Conservation (phyloP, 2,797 vertebrate genomes). For the Masticophis lateralis region DNA sequence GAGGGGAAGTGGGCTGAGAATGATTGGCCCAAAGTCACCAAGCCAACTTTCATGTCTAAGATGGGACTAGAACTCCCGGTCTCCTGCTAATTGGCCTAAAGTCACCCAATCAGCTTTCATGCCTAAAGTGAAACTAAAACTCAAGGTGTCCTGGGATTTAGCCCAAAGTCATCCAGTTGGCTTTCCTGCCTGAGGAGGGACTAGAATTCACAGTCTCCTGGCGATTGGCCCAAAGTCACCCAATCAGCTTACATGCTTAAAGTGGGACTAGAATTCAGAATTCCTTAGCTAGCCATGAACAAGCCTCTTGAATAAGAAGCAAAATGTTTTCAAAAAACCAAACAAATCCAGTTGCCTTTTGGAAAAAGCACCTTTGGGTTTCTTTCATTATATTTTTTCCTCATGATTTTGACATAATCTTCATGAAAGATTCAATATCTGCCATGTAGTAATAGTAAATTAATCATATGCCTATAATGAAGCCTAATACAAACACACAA, state of each 20-base stretch:
- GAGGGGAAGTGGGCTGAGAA: background rate
- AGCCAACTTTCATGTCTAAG: background rate
- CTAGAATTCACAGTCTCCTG: background rate
- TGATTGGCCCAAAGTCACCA: background rate
- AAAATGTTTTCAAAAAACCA: background rate
- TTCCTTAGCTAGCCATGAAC: background rate
- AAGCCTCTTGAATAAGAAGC: background rate
- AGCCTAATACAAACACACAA: background rate
- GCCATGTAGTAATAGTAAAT: background rate
- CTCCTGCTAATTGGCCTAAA: background rate
- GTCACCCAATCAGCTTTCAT: background rate
- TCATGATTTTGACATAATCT: background rate
- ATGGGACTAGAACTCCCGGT: too few relatives aligned
- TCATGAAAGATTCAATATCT: background rate
- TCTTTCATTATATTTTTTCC: background rate
- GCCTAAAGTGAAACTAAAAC: too few relatives aligned
- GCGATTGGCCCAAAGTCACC: background rate
- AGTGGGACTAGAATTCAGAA: background rate
- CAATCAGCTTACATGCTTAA: fast-evolving
- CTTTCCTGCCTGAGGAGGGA: too few relatives aligned
- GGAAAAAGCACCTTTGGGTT: background rate
- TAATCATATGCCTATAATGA: background rate
- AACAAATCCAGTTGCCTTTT: background rate
- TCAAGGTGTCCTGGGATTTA: too few relatives aligned
- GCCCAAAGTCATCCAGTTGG: too few relatives aligned